A percentile compares a stretch with the other conserved stretches of the same genome.
These are phyloP conservation scores for Urocolius indicus DNA, from an alignment of 2,113 vertebrate species.

Conservation along the genomic window DNA sequence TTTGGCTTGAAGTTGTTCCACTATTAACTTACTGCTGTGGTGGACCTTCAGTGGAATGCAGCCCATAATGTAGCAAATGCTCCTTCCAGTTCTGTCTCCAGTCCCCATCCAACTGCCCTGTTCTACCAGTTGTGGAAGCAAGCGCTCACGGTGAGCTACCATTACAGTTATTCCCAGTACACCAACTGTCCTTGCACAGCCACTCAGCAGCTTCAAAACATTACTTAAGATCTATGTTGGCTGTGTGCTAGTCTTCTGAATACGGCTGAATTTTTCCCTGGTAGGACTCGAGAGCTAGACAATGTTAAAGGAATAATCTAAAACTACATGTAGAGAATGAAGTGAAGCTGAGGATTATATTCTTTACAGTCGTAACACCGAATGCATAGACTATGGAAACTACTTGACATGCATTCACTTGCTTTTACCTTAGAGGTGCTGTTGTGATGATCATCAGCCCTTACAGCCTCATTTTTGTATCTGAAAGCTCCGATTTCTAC, in stretches of 20 bases:
- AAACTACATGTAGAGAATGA: not conserved
- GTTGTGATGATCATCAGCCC: not conserved
- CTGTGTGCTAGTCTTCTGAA: not conserved
- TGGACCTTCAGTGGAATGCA: not conserved
- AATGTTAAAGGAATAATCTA: not conserved
- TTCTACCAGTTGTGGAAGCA: not conserved
- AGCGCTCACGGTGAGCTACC: not conserved
- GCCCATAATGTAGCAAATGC: fast-evolving
- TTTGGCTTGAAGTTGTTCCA: not conserved
- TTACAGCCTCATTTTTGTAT: not conserved
- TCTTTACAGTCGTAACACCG: not conserved
- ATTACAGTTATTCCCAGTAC: not conserved
- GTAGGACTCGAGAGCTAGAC: not conserved
- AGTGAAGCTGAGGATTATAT: not conserved
- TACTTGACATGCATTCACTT: not conserved
- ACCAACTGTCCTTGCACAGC: not conserved
- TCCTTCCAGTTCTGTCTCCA: not conserved
- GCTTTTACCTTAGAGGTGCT: not conserved
- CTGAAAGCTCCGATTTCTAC: not conserved
- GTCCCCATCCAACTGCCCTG: not conserved
- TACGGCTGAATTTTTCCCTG: not conserved
- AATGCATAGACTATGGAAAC: not conserved
- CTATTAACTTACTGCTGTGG: not conserved
- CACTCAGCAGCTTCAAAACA: not conserved
- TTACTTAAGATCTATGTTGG: not conserved